These are phyloP conservation scores for Germaria angustata DNA, from an alignment of 2,888 invertebrate genomes.

Conservation along the genomic window DNA sequence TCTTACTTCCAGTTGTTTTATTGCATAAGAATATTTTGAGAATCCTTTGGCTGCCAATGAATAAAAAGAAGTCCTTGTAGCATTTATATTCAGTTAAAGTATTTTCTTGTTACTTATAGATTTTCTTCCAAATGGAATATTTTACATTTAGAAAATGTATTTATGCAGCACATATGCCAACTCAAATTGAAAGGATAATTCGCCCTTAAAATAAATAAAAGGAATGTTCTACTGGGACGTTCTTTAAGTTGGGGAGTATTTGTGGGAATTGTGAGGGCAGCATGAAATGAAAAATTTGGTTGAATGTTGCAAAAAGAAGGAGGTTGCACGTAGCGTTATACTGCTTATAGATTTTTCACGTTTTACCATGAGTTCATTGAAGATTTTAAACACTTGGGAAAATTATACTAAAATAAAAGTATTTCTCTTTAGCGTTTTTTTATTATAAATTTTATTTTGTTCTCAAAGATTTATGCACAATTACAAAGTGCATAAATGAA, in stretches of 20 bases:
- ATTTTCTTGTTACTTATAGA: slow-evolving; percentile 25
- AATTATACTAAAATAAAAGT: slow-evolving; percentile 48
- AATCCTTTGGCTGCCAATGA: slow-evolving; percentile 50
- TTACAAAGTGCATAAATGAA: slow-evolving; percentile 11
- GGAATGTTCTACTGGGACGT: slow-evolving; percentile 76
- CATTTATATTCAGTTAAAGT: slow-evolving; percentile 54
- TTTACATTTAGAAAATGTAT: slow-evolving; percentile 54
- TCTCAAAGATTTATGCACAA: slow-evolving; percentile 34
- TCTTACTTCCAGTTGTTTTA: background rate
- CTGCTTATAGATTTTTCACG: slow-evolving; percentile 63
- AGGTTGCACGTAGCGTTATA: slow-evolving; percentile 33
- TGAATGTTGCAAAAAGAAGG: background rate
- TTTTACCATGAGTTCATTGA: slow-evolving; percentile 50
- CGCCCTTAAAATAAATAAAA: slow-evolving; percentile 74
- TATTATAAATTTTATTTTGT: too few relatives aligned
- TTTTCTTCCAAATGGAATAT: slow-evolving; percentile 59
- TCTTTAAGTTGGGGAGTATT: slow-evolving; percentile 8
- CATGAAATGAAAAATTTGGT: background rate
- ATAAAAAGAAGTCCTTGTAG: slow-evolving; percentile 32
- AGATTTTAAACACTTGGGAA: slow-evolving; percentile 55
- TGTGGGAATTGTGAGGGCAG: slow-evolving; percentile 50
- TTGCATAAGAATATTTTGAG: slow-evolving; percentile 28
- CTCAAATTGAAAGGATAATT: slow-evolving; percentile 80
- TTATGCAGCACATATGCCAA: slow-evolving; percentile 77
- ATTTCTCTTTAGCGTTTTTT: background rate